A percentile compares a stretch with the other conserved stretches of the same genome.
These are phyloP conservation scores for Andrena chrysosceles DNA, from an alignment of 2,888 invertebrate species.

Conservation along the genomic window DNA sequence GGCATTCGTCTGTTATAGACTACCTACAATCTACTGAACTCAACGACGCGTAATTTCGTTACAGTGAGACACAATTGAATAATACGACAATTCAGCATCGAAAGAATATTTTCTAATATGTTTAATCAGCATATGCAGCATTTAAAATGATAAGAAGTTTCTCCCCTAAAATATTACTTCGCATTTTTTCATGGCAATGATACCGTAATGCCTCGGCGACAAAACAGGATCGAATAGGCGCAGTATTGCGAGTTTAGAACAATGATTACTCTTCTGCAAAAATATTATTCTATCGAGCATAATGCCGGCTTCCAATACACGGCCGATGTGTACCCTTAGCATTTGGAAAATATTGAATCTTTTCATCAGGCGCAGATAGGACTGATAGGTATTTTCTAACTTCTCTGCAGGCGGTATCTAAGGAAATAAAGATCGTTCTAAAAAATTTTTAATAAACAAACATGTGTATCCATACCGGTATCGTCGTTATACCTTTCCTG, in stretches of 20 bases:
- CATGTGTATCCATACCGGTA: not conserved
- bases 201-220: constrained; percentile 93
- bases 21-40: constrained; percentile 71
- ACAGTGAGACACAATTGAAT: not conserved
- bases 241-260: constrained; percentile 88
- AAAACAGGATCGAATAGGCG: constrained; percentile 93
- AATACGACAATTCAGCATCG: not conserved
- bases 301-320: constrained; percentile 93
- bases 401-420: constrained; percentile 84
- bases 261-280: constrained; percentile 88
- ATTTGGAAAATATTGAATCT: constrained; percentile 92
- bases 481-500: constrained; percentile 81
- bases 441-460: constrained; percentile 86
- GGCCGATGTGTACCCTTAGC: constrained; percentile 90
- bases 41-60: constrained; percentile 35
- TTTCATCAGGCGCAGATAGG: constrained; percentile 84
- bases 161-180: not conserved
- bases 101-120: constrained; percentile 1
- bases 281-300: constrained; percentile 93
- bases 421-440: constrained; percentile 82
- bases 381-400: constrained; percentile 83
- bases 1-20: constrained; percentile 84
- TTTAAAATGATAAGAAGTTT: constrained; percentile 62
- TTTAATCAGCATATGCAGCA: not conserved
- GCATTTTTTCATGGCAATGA: constrained; percentile 87